These are phyloP conservation scores for Oscheius sp. DNA, from an alignment of 2,888 invertebrate species.

Conservation along the genomic window DNA sequence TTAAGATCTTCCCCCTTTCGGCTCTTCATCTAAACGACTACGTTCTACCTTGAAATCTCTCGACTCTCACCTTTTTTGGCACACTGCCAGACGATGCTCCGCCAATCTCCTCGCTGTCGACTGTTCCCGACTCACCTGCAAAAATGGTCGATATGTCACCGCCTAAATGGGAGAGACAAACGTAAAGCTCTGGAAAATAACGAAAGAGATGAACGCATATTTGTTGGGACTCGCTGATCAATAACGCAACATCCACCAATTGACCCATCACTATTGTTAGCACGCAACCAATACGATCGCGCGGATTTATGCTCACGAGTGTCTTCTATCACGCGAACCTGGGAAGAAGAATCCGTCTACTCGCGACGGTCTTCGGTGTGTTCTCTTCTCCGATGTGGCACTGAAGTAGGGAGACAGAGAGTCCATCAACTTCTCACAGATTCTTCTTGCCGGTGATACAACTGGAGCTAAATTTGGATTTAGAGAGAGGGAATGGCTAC, in stretches of 20 bases:
- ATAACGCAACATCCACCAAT: constrained; percentile 20
- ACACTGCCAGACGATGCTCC: constrained; percentile 3
- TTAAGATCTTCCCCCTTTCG: constrained; percentile 32
- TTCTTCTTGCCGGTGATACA: constrained; percentile 46
- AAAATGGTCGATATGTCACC: constrained; percentile 9
- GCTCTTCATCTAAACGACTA: constrained; percentile 29
- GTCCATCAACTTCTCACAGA: constrained; percentile 50
- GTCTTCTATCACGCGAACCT: not conserved
- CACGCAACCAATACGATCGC: no score
- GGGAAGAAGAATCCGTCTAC: constrained; percentile 14
- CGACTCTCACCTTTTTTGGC: constrained; percentile 15
- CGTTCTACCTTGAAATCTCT: not conserved
- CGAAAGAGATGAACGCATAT: no score
- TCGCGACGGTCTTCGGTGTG: constrained; percentile 32
- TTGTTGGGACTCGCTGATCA: constrained; percentile 8
- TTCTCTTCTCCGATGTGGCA: constrained; percentile 51
- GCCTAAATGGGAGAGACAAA: not conserved
- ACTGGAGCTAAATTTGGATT: constrained; percentile 16
- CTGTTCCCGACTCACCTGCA: constrained; percentile 16
- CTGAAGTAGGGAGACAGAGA: constrained; percentile 63
- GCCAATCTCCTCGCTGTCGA: not conserved
- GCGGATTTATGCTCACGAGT: no score
- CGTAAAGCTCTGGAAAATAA: not conserved
- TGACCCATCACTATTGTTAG: constrained; percentile 14
- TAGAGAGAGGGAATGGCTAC: not conserved